Percentiles rank a stretch among this genome's conserved stretches.
Evolutionary conservation across 2,797 vertebrate genomes (phyloP).

Genomic region (Acipenser transmontanus): DNA sequence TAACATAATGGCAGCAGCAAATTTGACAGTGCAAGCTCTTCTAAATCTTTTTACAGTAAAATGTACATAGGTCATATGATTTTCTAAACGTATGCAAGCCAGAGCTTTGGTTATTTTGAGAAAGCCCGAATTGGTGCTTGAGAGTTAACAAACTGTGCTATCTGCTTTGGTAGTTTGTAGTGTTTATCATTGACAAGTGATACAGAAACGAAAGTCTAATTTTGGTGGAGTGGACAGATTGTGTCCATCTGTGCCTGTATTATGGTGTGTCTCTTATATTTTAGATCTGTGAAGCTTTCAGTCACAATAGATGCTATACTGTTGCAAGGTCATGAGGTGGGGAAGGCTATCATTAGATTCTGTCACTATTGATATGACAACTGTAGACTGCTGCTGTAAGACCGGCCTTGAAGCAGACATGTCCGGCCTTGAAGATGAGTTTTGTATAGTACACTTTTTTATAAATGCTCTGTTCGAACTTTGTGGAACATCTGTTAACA

Average conservation of each 20-base stretch:
- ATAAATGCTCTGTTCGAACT: constrained; percentile 3
- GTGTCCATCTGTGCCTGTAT: constrained; percentile 70
- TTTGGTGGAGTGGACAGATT: constrained; percentile 62
- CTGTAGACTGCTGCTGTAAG: constrained; percentile 42
- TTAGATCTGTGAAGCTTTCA: constrained; percentile 56
- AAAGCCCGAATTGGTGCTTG: constrained; percentile 35
- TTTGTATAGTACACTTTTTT: constrained; percentile 34
- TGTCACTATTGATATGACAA: constrained; percentile 52
- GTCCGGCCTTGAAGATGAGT: constrained; percentile 36
- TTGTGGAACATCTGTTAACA: not conserved
- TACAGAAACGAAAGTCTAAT: constrained; percentile 54
- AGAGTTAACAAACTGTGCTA: constrained; percentile 45
- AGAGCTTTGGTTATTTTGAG: constrained; percentile 27
- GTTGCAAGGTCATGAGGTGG: constrained; percentile 57
- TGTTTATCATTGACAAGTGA: constrained; percentile 47
- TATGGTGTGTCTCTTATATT: constrained; percentile 57
- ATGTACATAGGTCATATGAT: too few species aligned
- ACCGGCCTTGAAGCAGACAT: constrained; percentile 37
- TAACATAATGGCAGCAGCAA: too few species aligned
- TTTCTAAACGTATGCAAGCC: too few species aligned
- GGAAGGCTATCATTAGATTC: constrained; percentile 51
- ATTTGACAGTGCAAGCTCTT: too few species aligned
- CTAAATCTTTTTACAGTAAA: too few species aligned
- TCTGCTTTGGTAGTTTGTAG: constrained; percentile 60
- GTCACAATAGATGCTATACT: constrained; percentile 44